These are phyloP conservation scores for Crypturellus undulatus DNA, from an alignment of 2,113 vertebrate species.

Conservation along the genomic window DNA sequence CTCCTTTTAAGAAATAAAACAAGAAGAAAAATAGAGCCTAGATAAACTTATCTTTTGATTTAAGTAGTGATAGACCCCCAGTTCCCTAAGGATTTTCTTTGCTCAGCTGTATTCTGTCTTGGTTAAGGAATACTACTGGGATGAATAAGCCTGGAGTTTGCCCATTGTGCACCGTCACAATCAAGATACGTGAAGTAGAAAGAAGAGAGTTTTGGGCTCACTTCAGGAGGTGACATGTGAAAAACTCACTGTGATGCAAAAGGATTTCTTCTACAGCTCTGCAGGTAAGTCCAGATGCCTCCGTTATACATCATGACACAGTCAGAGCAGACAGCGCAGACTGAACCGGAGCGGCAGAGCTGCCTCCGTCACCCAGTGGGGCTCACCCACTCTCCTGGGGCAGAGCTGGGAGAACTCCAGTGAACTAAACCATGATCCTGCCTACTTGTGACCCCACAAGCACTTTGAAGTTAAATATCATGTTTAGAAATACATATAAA, in stretches of 20 bases:
- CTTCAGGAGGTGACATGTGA: neutral
- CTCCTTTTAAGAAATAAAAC: neutral
- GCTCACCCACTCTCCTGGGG: neutral
- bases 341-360: neutral
- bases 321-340: neutral
- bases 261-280: neutral
- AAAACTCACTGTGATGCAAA: neutral
- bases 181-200: neutral
- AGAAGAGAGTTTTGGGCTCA: neutral
- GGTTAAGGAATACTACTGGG: neutral
- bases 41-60: neutral
- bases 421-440: neutral
- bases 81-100: neutral
- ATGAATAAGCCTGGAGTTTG: neutral
- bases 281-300: neutral
- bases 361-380: neutral
- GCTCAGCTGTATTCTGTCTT: neutral
- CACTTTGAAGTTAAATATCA: neutral
- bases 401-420: neutral
- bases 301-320: neutral
- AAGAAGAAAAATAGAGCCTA: neutral
- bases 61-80: neutral
- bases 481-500: neutral
- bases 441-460: rapidly evolving
- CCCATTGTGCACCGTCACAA: too few relatives aligned